Percentiles rank a stretch among this genome's conserved stretches.
phyloP scores from a whole-genome alignment of 2,888 invertebrate species.

The Ophion costatus region DNA sequence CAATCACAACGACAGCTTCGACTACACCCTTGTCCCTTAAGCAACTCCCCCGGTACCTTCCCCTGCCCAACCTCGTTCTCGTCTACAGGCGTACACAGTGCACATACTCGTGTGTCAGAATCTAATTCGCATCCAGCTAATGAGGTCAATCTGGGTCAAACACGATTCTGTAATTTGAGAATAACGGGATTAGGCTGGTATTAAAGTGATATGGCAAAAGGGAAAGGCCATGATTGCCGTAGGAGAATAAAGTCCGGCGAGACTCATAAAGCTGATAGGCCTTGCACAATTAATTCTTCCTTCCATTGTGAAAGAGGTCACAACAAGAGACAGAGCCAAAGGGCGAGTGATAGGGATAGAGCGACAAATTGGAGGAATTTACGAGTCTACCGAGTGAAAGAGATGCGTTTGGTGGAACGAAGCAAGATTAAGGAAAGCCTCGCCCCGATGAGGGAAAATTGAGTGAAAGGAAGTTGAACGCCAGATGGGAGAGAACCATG shows the following conservation, averaged over 20 bases:
- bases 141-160: constrained; percentile 49
- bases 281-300: constrained; percentile 21
- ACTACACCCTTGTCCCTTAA: constrained; percentile 8
- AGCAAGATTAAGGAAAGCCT: constrained; percentile 40
- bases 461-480: constrained; percentile 74
- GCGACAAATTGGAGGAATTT: background rate
- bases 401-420: constrained; percentile 4
- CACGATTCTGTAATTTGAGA: constrained; percentile 9
- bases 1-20: constrained; percentile 62
- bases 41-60: background rate
- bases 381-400: background rate
- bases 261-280: constrained; percentile 14
- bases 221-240: background rate
- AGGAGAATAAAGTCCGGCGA: background rate
- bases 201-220: background rate
- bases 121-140: constrained; percentile 50
- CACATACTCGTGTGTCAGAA: background rate
- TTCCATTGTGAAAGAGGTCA: constrained; percentile 5
- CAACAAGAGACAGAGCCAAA: background rate
- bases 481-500: constrained; percentile 45
- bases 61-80: background rate
- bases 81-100: background rate
- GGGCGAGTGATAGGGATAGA: background rate
- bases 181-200: background rate
- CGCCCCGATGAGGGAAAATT: constrained; percentile 71